Conservation (phyloP, 2,888 invertebrate genomes). For the Fragum sueziense region DNA sequence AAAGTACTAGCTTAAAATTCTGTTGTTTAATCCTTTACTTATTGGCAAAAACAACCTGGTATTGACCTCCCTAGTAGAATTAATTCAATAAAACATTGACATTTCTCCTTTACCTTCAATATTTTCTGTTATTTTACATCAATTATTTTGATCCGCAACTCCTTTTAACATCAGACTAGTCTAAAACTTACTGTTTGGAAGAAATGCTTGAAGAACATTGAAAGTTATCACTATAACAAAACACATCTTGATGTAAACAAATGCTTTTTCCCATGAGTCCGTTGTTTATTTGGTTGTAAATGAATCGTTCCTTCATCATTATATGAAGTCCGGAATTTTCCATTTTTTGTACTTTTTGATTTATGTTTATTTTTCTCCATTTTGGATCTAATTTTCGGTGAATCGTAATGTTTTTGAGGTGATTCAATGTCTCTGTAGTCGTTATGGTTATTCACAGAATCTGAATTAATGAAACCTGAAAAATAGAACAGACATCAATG, state of each 20-base stretch:
- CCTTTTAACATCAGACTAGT: too few species aligned
- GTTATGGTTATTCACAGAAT: conserved; percentile 52
- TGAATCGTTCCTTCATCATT: conserved; percentile 72
- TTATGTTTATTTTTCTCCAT: conserved; percentile 66
- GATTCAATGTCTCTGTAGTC: conserved; percentile 47
- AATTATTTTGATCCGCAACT: too few species aligned
- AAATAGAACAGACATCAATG: conserved; percentile 3
- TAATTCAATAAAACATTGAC: too few species aligned
- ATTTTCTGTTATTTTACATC: too few species aligned
- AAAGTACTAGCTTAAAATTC: too few species aligned
- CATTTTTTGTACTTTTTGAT: conserved; percentile 57
- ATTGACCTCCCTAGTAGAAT: too few species aligned
- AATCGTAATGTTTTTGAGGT: conserved; percentile 49
- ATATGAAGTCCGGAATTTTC: conserved; percentile 60
- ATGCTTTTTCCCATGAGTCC: conserved; percentile 78
- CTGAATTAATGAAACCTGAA: conserved; percentile 63
- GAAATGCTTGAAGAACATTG: too few species aligned
- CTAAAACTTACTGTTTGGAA: neutral
- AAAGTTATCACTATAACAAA: conserved; percentile 70
- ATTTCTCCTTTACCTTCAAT: too few species aligned
- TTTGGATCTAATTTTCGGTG: conserved; percentile 58
- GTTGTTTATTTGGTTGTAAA: conserved; percentile 76
- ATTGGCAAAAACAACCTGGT: too few species aligned
- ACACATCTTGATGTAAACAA: conserved; percentile 69
- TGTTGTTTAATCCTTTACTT: too few species aligned